A percentile compares a stretch with the other conserved stretches of the same genome.
Evolutionary conservation across 1,140 invertebrate genomes (phyloP).

Genomic region (Trissolcus basalis): DNA sequence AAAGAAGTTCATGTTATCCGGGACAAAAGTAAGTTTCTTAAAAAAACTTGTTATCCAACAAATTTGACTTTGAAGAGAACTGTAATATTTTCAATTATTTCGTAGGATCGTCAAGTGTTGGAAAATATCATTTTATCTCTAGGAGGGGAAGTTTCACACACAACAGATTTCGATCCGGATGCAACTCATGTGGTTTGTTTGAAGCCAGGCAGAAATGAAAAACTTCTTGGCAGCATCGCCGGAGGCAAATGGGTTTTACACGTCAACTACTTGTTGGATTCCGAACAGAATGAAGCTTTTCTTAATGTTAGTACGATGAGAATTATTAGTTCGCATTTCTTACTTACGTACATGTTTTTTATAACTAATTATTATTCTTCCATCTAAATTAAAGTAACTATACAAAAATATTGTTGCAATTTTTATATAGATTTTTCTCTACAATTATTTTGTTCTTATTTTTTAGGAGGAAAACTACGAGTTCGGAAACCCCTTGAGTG

Average conservation of each 20-base stretch:
- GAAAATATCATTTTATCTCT: slow-evolving; percentile 78
- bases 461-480: slow-evolving; percentile 85
- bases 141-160: slow-evolving; percentile 81
- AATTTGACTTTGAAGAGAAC: not conserved
- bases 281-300: slow-evolving; percentile 80
- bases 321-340: too few relatives aligned
- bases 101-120: slow-evolving; percentile 73
- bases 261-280: slow-evolving; percentile 84
- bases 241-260: slow-evolving; percentile 92
- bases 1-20: slow-evolving; percentile 71
- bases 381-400: too few relatives aligned
- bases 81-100: slow-evolving; percentile 4
- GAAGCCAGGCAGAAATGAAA: slow-evolving; percentile 87
- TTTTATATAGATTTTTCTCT: too few relatives aligned
- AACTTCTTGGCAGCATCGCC: slow-evolving; percentile 88
- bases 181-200: slow-evolving; percentile 88
- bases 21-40: slow-evolving; percentile 63
- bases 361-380: too few relatives aligned
- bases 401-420: too few relatives aligned
- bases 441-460: not conserved
- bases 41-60: not conserved
- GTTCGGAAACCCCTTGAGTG: slow-evolving; percentile 83
- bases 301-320: slow-evolving; percentile 80
- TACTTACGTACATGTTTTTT: not conserved
- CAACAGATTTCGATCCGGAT: slow-evolving; percentile 79